A percentile compares a stretch with the other conserved stretches of the same genome.
Conservation (phyloP, 1,140 invertebrate genomes). For the Agraylea sexmaculata region DNA sequence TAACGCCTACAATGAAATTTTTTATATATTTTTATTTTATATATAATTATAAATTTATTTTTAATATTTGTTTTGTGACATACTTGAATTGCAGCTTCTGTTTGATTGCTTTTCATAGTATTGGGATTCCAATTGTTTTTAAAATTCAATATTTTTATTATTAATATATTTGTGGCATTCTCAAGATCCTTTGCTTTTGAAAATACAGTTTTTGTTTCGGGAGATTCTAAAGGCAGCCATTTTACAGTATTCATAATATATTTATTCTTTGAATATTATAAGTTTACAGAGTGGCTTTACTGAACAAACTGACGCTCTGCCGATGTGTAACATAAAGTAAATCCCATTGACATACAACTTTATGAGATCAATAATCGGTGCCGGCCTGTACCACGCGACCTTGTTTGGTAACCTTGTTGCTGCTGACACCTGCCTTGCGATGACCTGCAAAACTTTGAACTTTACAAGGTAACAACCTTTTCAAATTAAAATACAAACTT, state of each 20-base stretch:
- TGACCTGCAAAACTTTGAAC: constrained; percentile 14
- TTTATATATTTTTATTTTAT: too few relatives aligned
- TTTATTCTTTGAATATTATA: background rate
- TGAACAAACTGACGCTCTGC: background rate
- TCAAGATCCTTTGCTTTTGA: constrained; percentile 17
- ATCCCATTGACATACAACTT: background rate
- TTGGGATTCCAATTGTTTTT: constrained; percentile 33
- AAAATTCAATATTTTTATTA: constrained; percentile 23
- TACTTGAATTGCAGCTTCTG: background rate
- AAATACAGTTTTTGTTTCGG: constrained; percentile 13
- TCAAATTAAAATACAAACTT: too few relatives aligned
- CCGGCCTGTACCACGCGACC: constrained; percentile 14
- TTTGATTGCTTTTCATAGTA: constrained; percentile 1
- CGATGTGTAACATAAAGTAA: constrained; percentile 3
- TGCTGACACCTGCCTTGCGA: constrained; percentile 1
- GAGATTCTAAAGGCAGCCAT: constrained; percentile 17
- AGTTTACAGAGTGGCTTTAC: background rate
- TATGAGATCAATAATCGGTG: constrained; percentile 20
- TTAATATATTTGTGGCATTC: constrained; percentile 15
- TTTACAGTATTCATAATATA: constrained; percentile 19
- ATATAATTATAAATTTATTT: too few relatives aligned
- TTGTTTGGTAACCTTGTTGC: background rate
- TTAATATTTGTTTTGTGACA: too few relatives aligned
- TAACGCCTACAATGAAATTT: constrained; percentile 29
- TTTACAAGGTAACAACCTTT: constrained; percentile 15